A percentile compares a stretch with the other conserved stretches of the same genome.
Conservation (phyloP, 2,888 invertebrate genomes). For the Vandiemenella viatica region DNA sequence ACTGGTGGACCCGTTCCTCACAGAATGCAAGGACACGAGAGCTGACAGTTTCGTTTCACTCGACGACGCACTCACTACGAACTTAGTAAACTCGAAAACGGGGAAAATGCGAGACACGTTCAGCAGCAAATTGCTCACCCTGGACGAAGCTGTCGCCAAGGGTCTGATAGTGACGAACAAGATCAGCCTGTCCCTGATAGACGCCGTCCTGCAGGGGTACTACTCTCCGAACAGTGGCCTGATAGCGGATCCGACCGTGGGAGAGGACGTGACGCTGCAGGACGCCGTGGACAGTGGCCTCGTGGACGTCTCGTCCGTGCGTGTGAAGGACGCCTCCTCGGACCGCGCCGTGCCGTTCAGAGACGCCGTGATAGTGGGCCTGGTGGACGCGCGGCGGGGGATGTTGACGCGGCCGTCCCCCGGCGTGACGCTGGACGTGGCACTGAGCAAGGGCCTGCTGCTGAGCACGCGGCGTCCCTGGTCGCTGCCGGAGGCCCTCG, state of each 20-base stretch:
- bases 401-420: constrained; percentile 47
- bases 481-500: constrained; percentile 68
- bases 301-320: constrained; percentile 52
- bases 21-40: constrained; percentile 62
- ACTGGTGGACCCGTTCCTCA: constrained; percentile 66
- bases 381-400: constrained; percentile 56
- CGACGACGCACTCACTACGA: constrained; percentile 53
- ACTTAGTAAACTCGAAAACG: constrained; percentile 49
- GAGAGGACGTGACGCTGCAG: constrained; percentile 53
- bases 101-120: constrained; percentile 60
- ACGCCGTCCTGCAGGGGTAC: constrained; percentile 60
- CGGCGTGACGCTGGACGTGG: constrained; percentile 56
- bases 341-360: constrained; percentile 49
- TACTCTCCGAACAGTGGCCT: constrained; percentile 57
- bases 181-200: constrained; percentile 53
- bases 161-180: constrained; percentile 56
- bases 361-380: constrained; percentile 50
- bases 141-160: constrained; percentile 53
- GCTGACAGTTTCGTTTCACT: constrained; percentile 56
- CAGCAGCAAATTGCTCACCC: constrained; percentile 49
- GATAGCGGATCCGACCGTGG: constrained; percentile 62
- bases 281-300: constrained; percentile 58
- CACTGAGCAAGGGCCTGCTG: constrained; percentile 65
- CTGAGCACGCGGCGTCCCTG: constrained; percentile 64
- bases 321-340: constrained; percentile 56